These are phyloP conservation scores for Himalopsyche kuldschensis DNA, from an alignment of 2,888 invertebrate genomes.

Conservation along the genomic window DNA sequence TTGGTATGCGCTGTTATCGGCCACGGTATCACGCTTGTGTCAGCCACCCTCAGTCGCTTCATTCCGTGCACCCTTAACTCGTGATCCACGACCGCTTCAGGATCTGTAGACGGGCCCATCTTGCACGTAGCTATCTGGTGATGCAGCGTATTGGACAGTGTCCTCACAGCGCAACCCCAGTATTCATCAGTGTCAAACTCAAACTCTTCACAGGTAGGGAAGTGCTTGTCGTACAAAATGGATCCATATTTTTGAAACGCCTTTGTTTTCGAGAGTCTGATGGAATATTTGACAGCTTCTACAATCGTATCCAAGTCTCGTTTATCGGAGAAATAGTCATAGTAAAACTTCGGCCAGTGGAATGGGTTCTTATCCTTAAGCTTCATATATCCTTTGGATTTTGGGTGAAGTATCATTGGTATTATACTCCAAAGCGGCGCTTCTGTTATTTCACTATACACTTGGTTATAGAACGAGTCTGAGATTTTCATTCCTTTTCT, in stretches of 20 bases:
- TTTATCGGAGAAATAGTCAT: constrained; percentile 74
- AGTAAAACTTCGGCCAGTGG: constrained; percentile 75
- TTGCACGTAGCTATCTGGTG: constrained; percentile 71
- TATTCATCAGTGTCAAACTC: constrained; percentile 65
- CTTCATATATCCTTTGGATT: constrained; percentile 69
- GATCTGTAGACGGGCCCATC: constrained; percentile 69
- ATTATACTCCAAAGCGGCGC: constrained; percentile 64
- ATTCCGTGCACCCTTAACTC: constrained; percentile 65
- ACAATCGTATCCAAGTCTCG: constrained; percentile 64
- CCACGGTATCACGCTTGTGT: constrained; percentile 69
- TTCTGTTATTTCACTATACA: constrained; percentile 59
- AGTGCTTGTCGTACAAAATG: constrained; percentile 54
- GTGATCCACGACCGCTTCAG: constrained; percentile 66
- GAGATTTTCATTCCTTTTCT: constrained; percentile 61
- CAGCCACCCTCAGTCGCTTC: constrained; percentile 63
- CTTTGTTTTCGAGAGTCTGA: constrained; percentile 60
- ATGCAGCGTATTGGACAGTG: constrained; percentile 63
- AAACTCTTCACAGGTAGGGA: constrained; percentile 57
- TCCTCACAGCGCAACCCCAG: constrained; percentile 70
- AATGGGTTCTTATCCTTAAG: constrained; percentile 73
- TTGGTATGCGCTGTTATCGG: constrained; percentile 69
- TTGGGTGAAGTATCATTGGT: constrained; percentile 73
- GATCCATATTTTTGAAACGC: constrained; percentile 64
- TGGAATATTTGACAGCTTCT: constrained; percentile 64
- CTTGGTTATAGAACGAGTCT: constrained; percentile 57